Evolutionary conservation across 2,888 invertebrate genomes (phyloP), one percentile per base, ranked within the genome.

Genomic region (Melinopterus prodromus): DNA sequence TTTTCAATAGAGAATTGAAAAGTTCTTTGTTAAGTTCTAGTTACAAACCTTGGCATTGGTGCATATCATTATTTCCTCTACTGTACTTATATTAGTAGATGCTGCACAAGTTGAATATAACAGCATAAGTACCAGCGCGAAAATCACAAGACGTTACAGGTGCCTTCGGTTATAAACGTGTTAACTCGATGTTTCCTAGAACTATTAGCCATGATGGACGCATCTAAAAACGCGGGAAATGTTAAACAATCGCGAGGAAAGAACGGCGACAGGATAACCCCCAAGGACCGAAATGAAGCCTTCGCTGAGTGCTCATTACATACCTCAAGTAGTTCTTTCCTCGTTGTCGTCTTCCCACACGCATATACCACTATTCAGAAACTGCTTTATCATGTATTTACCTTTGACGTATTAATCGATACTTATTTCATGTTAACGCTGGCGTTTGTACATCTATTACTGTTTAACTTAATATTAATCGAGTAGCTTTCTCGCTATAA

Each of bases 191-290:
- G 53, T 53, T 26, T 53, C 53, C 53, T 7, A 4, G 53, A 53
- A 53, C 53, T 53, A 53, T 53, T 53, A 53, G 53, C 12, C 5
- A 12, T 53, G 53, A 53, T 53, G 53, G 53, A 53, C 53, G 53
- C 53, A 53, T 53, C 53, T 53, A 53, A 53, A 53, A 53, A 53
- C 5, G 26, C 53, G 7, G 53, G 53, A 53, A 53, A 53, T 53
- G 53, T 53, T 53, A 53, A 53, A 53, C 53, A 53, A 53, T 53
- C 53, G 53, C 53, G 53, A 53, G 53, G 53, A 53, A 53, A 53
- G 53, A 53, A 53, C 53, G 53, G 53, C 12, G 53, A 53, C 53
- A 53, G 53, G 12, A 53, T 53, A 53, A 53, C 53, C 53, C 53
- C 12, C 53, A 53, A 53, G 53, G 53, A 53, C 12, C 53, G 53